These are phyloP conservation scores for Sesia apiformis DNA, from an alignment of 2,888 invertebrate species.

Conservation along the genomic window DNA sequence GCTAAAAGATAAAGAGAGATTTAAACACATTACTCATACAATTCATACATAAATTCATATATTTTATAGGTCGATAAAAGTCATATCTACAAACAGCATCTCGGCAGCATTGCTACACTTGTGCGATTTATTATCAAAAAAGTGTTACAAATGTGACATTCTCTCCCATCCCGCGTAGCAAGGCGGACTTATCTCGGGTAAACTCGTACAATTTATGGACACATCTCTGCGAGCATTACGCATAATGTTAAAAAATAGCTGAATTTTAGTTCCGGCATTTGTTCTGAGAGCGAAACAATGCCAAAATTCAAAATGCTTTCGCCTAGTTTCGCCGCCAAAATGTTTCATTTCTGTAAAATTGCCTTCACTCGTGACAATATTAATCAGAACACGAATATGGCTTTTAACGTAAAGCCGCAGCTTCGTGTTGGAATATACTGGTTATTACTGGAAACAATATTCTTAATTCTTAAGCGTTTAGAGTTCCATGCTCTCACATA, in stretches of 20 bases:
- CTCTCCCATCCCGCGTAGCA: constrained; percentile 6
- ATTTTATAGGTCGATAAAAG: background rate
- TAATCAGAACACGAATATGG: too few species aligned
- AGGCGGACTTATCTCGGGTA: constrained; percentile 24
- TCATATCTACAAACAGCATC: constrained; percentile 4
- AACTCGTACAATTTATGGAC: constrained; percentile 32
- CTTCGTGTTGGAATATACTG: too few species aligned
- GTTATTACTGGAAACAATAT: too few species aligned
- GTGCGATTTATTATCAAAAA: constrained; percentile 16
- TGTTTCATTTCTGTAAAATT: background rate
- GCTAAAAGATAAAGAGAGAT: too few species aligned
- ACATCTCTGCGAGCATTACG: constrained; percentile 24
- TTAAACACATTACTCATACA: too few species aligned
- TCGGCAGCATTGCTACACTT: constrained; percentile 3
- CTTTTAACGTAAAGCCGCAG: too few species aligned
- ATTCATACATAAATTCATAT: too few species aligned
- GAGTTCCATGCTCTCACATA: too few species aligned
- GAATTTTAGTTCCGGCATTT: constrained; percentile 11
- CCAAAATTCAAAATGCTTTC: background rate
- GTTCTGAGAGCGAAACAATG: background rate
- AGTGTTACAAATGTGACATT: constrained; percentile 16
- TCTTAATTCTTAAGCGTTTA: too few species aligned
- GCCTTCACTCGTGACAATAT: too few species aligned
- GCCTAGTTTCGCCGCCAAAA: background rate
- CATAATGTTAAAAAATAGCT: constrained; percentile 17